Evolutionary conservation across 2,888 invertebrate genomes (phyloP).

Genomic region (Drosophila sordidula): DNA sequence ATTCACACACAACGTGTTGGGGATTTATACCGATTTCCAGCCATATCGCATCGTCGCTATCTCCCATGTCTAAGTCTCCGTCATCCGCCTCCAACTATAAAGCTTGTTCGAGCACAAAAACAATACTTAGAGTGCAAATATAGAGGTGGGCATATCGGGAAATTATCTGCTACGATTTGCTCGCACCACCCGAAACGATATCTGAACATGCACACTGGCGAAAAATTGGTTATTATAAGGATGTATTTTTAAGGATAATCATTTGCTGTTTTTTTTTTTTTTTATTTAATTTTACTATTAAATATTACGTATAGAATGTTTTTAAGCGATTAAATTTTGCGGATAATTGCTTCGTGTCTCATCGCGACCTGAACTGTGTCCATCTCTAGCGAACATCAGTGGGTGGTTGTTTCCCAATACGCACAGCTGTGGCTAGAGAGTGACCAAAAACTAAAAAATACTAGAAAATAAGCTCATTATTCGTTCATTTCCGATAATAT

Average conservation of each 20-base stretch:
- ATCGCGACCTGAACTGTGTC: background rate
- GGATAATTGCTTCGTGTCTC: background rate
- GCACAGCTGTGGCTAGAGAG: constrained; percentile 40
- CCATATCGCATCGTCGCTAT: constrained; percentile 87
- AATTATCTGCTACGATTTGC: background rate
- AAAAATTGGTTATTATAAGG: background rate
- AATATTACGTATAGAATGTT: background rate
- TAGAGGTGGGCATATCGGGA: constrained; percentile 26
- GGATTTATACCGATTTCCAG: constrained; percentile 90
- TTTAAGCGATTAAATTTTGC: background rate
- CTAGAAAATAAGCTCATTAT: constrained; percentile 10
- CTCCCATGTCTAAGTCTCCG: constrained; percentile 50
- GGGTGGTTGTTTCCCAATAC: constrained; percentile 31
- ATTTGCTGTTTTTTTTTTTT: no score
- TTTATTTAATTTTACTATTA: no score
- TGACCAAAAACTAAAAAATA: constrained; percentile 13
- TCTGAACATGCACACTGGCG: background rate
- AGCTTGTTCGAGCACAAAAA: constrained; percentile 25
- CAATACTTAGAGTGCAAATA: constrained; percentile 41
- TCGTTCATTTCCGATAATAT: constrained; percentile 11
- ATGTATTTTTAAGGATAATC: background rate
- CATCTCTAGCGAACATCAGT: constrained; percentile 9
- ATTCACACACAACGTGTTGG: constrained; percentile 87
- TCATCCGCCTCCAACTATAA: constrained; percentile 39
- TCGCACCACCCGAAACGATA: background rate